phyloP scores from a whole-genome alignment of 1,140 invertebrate genomes.

The Drosophila hydei region DNA sequence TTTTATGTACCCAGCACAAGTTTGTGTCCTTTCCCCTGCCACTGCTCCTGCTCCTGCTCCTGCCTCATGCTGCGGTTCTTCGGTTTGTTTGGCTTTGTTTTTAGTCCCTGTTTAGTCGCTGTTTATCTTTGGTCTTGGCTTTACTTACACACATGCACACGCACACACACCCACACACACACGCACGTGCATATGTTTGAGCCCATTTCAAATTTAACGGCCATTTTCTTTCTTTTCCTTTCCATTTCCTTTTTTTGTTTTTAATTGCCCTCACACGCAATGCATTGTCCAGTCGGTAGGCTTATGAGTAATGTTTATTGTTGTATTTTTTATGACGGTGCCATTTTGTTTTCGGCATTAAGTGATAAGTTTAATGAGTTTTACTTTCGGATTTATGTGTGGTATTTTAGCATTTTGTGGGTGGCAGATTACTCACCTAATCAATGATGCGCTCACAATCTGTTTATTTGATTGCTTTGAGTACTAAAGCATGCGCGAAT shows the following conservation, averaged over 20 bases:
- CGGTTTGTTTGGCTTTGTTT: conserved; percentile 54
- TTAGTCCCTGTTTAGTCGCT: conserved; percentile 52
- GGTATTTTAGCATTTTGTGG: background rate
- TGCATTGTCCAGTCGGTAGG: conserved; percentile 19
- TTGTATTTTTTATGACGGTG: conserved; percentile 33
- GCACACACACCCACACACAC: background rate
- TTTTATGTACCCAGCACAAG: conserved; percentile 40
- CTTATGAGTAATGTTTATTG: conserved; percentile 47
- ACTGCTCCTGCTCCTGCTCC: background rate
- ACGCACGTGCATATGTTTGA: background rate
- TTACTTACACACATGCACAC: conserved; percentile 8
- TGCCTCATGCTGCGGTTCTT: conserved; percentile 6
- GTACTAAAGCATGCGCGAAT: background rate
- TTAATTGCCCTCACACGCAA: conserved; percentile 48
- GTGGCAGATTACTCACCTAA: conserved; percentile 30
- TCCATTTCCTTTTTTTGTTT: conserved; percentile 5
- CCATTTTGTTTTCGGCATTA: conserved; percentile 41
- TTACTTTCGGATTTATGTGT: conserved; percentile 27
- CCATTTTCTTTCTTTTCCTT: conserved; percentile 38
- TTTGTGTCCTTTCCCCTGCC: background rate
- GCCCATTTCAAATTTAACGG: conserved; percentile 57
- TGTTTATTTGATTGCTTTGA: conserved; percentile 18
- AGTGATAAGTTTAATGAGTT: conserved; percentile 52
- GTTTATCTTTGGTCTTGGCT: conserved; percentile 48
- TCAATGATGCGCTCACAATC: conserved; percentile 21